Evolutionary conservation across 2,888 invertebrate species (phyloP).

Genomic region (Melanophora roralis): DNA sequence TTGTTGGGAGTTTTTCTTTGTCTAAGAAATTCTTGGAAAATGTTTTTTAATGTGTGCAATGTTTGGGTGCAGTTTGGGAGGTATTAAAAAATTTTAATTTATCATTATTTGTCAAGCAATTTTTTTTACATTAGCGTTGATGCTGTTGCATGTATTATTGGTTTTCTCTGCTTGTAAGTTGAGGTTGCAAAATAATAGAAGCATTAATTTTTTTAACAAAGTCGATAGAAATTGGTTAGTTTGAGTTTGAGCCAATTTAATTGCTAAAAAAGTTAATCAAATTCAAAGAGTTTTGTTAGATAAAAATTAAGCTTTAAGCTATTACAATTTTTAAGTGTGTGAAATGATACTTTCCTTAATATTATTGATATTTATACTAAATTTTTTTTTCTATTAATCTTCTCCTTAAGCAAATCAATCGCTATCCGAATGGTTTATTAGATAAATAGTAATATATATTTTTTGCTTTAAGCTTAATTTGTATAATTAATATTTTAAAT

Average conservation of each 20-base stretch:
- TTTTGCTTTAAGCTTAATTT: too few relatives aligned
- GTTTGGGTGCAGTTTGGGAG: slow-evolving; percentile 11
- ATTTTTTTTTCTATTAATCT: too few relatives aligned
- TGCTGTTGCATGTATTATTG: slow-evolving; percentile 6
- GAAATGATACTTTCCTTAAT: too few relatives aligned
- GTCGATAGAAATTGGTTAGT: slow-evolving; percentile 27
- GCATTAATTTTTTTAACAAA: slow-evolving; percentile 31
- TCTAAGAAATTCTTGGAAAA: not conserved
- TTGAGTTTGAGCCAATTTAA: slow-evolving; percentile 14
- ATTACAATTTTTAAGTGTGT: too few relatives aligned
- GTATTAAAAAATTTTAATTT: slow-evolving; percentile 34
- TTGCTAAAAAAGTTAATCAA: not conserved
- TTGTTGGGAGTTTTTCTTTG: not conserved
- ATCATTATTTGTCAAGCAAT: slow-evolving; percentile 32
- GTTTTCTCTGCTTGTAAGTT: slow-evolving; percentile 5
- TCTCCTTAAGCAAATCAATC: too few relatives aligned
- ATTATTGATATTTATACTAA: too few relatives aligned
- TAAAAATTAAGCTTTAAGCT: not conserved
- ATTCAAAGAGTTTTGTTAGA: not conserved
- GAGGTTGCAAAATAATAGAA: slow-evolving; percentile 41
- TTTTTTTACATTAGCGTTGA: slow-evolving; percentile 1
- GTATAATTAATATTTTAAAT: too few relatives aligned
- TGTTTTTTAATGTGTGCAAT: not conserved
- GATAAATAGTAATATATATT: too few relatives aligned
- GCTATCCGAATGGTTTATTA: too few relatives aligned